phyloP scores from a whole-genome alignment of 1,140 invertebrate genomes.

The Chionoecetes opilio region DNA sequence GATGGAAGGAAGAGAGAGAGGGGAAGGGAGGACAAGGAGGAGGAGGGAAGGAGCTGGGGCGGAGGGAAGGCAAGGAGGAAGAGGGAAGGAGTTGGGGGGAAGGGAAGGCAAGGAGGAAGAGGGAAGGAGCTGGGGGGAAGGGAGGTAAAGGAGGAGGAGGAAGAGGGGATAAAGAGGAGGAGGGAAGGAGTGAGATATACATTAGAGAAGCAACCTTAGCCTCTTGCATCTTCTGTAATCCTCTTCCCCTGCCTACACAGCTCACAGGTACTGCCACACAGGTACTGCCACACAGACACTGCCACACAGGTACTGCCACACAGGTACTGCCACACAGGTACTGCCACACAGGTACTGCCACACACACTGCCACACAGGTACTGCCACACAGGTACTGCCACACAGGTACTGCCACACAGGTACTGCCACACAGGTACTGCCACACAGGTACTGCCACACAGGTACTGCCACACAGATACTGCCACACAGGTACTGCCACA shows the following conservation, averaged over 20 bases:
- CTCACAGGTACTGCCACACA: constrained; percentile 17
- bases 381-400: not conserved
- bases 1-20: not conserved
- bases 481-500: not conserved
- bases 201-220: constrained; percentile 16
- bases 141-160: not conserved
- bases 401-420: not conserved
- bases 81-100: not conserved
- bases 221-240: not conserved
- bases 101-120: not conserved
- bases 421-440: not conserved
- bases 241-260: not conserved
- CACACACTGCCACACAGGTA: constrained; percentile 4
- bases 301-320: not conserved
- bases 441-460: not conserved
- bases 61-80: not conserved
- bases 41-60: not conserved
- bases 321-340: no score
- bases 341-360: not conserved
- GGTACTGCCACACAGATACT: not conserved
- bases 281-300: not conserved
- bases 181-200: not conserved
- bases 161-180: not conserved
- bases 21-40: not conserved
- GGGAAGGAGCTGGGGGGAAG: not conserved